These are phyloP conservation scores for Plumapathes pennacea DNA, from an alignment of 92 coral and sea anemone species.

Conservation along the genomic window DNA sequence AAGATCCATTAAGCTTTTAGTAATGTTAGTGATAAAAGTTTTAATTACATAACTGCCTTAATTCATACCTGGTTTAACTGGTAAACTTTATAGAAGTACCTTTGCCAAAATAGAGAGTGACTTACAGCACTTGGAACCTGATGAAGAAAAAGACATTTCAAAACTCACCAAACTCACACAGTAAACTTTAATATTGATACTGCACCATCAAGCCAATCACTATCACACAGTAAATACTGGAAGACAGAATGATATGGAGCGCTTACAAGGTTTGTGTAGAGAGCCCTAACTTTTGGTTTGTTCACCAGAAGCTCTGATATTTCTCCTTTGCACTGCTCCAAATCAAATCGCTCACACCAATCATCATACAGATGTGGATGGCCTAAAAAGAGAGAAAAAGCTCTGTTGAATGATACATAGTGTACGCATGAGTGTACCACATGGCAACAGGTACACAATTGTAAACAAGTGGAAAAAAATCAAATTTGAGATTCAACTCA, in stretches of 20 bases:
- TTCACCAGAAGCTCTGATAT: slow-evolving; percentile 95
- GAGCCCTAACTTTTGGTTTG: slow-evolving; percentile 86
- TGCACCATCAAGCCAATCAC: neutral
- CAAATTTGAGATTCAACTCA: slow-evolving; percentile 13
- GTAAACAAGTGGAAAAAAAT: neutral
- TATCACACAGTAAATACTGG: neutral
- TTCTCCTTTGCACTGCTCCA: slow-evolving; percentile 89
- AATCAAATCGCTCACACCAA: slow-evolving; percentile 81
- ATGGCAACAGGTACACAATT: neutral
- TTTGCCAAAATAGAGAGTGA: slow-evolving; percentile 89
- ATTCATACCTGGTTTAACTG: slow-evolving; percentile 71
- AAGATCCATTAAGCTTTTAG: neutral
- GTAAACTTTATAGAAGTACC: slow-evolving; percentile 90
- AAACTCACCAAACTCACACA: neutral
- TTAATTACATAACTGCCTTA: neutral
- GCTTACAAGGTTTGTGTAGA: slow-evolving; percentile 91
- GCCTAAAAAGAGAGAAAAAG: slow-evolving; percentile 17
- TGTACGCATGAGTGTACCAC: no score
- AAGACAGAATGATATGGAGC: neutral
- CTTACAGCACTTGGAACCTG: slow-evolving; percentile 93
- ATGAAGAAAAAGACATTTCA: neutral
- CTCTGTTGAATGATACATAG: neutral
- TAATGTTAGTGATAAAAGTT: neutral
- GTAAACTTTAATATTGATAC: neutral
- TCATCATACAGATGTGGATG: slow-evolving; percentile 70